phyloP scores from a whole-genome alignment of 2,888 invertebrate species.

The Drosophila peninsularis region DNA sequence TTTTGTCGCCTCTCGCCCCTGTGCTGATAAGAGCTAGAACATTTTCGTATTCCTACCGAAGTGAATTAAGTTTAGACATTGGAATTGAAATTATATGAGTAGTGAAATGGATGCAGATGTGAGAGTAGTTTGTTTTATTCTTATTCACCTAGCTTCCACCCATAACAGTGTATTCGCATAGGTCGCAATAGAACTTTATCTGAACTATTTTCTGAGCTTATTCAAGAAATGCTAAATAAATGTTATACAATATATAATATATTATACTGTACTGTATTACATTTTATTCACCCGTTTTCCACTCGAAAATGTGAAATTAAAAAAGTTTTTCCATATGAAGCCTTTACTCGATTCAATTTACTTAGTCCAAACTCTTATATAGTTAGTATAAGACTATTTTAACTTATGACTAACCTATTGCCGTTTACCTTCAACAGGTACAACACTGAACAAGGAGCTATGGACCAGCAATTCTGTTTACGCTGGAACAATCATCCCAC shows the following conservation, averaged over 20 bases:
- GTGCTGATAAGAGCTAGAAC: not conserved
- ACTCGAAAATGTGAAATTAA: not conserved
- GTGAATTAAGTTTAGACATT: not conserved
- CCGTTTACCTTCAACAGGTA: conserved; percentile 70
- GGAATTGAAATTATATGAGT: not conserved
- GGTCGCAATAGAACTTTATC: not conserved
- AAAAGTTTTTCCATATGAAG: not conserved
- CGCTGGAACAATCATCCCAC: conserved; percentile 97
- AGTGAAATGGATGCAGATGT: not conserved
- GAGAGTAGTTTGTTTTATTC: too few species aligned
- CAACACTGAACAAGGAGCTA: conserved; percentile 87
- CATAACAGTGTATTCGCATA: not conserved
- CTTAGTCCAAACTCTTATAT: too few species aligned
- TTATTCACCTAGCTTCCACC: not conserved
- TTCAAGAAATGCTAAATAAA: too few species aligned
- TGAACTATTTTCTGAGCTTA: too few species aligned
- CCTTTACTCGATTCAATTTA: not conserved
- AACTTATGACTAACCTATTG: not conserved
- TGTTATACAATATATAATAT: not conserved
- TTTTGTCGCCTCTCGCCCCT: not conserved
- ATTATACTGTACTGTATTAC: not conserved
- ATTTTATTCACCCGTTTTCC: too few species aligned
- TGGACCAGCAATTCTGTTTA: conserved; percentile 93
- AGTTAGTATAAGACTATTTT: not conserved
- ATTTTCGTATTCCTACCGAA: not conserved